A percentile compares a stretch with the other conserved stretches of the same genome.
These are phyloP conservation scores for Pissodes strobi DNA, from an alignment of 1,140 invertebrate genomes.

Conservation along the genomic window DNA sequence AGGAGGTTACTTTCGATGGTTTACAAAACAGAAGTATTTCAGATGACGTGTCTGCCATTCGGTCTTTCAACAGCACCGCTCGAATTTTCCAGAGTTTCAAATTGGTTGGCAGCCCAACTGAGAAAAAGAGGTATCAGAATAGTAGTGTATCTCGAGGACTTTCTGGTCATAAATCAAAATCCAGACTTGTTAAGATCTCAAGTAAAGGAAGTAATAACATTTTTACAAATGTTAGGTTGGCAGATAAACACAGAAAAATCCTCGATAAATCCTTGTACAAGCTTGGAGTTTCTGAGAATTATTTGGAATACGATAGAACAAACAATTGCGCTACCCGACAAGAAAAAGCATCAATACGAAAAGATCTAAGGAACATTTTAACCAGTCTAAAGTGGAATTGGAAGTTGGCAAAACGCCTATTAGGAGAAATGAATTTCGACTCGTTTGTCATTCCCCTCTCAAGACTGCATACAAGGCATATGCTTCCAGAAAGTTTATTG, in stretches of 20 bases:
- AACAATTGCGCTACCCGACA: background rate
- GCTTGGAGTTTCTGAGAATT: conserved; percentile 2
- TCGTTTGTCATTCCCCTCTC: background rate
- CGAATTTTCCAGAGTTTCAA: conserved; percentile 1
- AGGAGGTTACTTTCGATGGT: conserved; percentile 5
- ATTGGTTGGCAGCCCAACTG: conserved; percentile 9
- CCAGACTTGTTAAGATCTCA: background rate
- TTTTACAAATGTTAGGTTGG: conserved; percentile 10
- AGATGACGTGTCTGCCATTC: conserved; percentile 23
- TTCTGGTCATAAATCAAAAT: background rate
- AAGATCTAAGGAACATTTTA: background rate
- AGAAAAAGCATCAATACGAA: too few species aligned
- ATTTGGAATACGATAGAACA: conserved; percentile 8
- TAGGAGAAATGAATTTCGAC: conserved; percentile 10
- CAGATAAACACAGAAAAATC: conserved; percentile 10
- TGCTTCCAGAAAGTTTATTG: too few species aligned
- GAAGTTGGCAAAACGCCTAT: too few species aligned
- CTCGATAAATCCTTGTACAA: background rate
- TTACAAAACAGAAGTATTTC: conserved; percentile 15
- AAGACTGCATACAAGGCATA: background rate
- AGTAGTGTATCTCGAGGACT: conserved; percentile 21
- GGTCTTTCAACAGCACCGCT: conserved; percentile 15
- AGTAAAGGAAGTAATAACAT: background rate
- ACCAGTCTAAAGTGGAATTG: too few species aligned
- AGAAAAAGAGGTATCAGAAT: conserved; percentile 3